Base-by-base conservation (phyloP, 2,888 invertebrate genomes). In the Standfussiana lucernea region DNA sequence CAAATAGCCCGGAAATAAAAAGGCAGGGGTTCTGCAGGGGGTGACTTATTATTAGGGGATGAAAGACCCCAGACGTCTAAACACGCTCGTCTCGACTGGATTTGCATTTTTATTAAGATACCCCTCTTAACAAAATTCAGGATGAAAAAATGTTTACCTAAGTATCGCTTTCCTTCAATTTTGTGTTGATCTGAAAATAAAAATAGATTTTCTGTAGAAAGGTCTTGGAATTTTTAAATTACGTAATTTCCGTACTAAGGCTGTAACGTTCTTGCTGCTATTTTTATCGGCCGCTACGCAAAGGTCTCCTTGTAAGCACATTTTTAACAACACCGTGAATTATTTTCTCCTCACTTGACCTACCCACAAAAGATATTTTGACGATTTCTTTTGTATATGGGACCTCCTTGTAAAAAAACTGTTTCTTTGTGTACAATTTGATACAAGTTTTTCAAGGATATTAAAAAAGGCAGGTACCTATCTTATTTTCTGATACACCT, bases 1-100 rank as follows among this genome's bases (percentile, higher is more conserved):
- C 80, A 85, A 86, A 81, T 84, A 81, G 79, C 67, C 86, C 80
- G 89, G 86, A 84, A 85, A 85, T 83, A 84, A 86, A 87, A 78
- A 74, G 71, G 75, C 56, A 65, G 64, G 65, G 81, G 81, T 62
- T 77, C 72, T 62, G 7, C 50, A 50, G 61, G 80, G 80, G 80
- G 77, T 88, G 89, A 88, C 66, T 89, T 85, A 88, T 85, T 86
- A 80, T 78, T 77, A 28, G 69, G 83, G 81, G 77, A 84, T 78
- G 81, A 80, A 83, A 81, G 80, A 40, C 56, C 64, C 56, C 80
- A 85, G 89, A 88, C 88, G 71, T 78, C 84, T 85, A 77, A 83
- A 88, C 79, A 79, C 64, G 75, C 68, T 79, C 76, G 75, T 79
- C 75, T 69, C 73, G 69, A 78, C 81, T 80, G 82, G 67, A 86